Conservation (phyloP, 2,797 vertebrate species). For the Pachyuromys duprasi region DNA sequence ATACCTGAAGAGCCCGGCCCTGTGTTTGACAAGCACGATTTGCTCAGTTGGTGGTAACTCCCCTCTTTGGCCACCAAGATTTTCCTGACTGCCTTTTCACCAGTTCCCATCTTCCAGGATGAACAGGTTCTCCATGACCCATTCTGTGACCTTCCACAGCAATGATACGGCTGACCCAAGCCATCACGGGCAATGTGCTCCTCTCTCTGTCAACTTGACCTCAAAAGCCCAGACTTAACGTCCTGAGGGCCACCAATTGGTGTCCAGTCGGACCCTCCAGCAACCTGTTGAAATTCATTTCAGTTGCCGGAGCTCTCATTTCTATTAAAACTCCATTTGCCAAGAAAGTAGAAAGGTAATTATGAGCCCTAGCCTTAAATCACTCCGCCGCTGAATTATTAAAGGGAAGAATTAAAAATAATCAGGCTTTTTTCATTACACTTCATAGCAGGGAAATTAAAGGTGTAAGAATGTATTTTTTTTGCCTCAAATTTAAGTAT, state of each 20-base stretch:
- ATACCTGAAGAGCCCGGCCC: background rate
- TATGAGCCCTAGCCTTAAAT: constrained; percentile 88
- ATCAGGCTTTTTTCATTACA: constrained; percentile 88
- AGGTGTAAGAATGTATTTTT: constrained; percentile 89
- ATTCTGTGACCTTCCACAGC: background rate
- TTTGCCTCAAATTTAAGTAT: constrained; percentile 88
- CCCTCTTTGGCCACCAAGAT: background rate
- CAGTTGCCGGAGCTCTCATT: constrained; percentile 84
- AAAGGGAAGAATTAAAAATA: constrained; percentile 91
- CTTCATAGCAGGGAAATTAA: constrained; percentile 90
- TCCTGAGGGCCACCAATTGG: background rate
- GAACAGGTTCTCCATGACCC: background rate
- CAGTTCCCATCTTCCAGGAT: background rate
- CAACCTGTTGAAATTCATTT: constrained; percentile 86
- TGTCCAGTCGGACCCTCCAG: constrained; percentile 73
- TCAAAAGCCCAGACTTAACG: background rate
- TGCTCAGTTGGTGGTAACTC: background rate
- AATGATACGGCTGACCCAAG: background rate
- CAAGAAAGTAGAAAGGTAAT: constrained; percentile 88
- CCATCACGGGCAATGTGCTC: background rate
- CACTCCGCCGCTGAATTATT: constrained; percentile 89
- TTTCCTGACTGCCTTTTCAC: background rate
- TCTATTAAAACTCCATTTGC: constrained; percentile 90
- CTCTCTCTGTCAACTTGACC: background rate
- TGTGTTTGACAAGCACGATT: background rate